phyloP scores from a whole-genome alignment of 2,888 invertebrate species.

The Helobdella robusta region DNA sequence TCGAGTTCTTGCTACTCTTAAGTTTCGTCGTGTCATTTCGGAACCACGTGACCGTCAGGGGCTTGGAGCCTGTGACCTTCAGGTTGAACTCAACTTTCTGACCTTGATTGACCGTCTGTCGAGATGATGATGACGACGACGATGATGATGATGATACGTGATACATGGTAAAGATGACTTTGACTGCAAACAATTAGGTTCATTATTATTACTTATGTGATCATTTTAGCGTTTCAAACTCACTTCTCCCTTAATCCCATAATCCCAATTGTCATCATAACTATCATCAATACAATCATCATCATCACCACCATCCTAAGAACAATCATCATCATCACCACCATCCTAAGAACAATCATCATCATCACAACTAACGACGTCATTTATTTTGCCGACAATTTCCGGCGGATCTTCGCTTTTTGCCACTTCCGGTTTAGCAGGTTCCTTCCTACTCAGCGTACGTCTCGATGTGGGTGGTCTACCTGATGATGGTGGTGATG shows the following conservation, averaged over 20 bases:
- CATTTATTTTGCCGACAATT: constrained; percentile 6
- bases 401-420: constrained; percentile 14
- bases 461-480: too few relatives aligned
- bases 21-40: constrained; percentile 59
- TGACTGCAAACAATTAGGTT: too few relatives aligned
- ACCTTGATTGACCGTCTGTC: constrained; percentile 42
- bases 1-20: constrained; percentile 66
- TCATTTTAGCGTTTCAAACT: too few relatives aligned
- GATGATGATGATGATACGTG: too few relatives aligned
- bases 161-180: too few relatives aligned
- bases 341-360: background rate
- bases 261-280: too few relatives aligned
- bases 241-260: too few relatives aligned
- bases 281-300: too few relatives aligned
- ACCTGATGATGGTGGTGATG: too few relatives aligned
- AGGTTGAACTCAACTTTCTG: constrained; percentile 42
- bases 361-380: background rate
- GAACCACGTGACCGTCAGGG: constrained; percentile 43
- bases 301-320: too few relatives aligned
- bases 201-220: too few relatives aligned
- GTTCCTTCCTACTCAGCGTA: too few relatives aligned
- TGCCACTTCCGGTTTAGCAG: constrained; percentile 4
- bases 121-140: background rate
- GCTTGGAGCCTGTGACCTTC: constrained; percentile 44
- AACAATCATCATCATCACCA: background rate